Evolutionary conservation across 2,888 invertebrate species (phyloP).

Genomic region (Saturnia pavonia): DNA sequence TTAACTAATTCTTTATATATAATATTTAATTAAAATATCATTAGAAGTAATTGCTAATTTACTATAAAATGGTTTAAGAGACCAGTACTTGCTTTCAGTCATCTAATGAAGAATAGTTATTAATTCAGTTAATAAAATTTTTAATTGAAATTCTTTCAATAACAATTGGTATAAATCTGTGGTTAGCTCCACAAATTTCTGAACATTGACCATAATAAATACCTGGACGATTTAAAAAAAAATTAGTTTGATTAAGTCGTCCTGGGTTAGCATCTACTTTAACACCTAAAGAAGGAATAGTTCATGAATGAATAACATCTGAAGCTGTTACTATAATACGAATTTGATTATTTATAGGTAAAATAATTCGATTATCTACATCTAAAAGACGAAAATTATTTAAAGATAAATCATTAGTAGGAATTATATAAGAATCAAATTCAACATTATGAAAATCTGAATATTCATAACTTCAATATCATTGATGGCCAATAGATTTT

Average conservation of each 20-base stretch:
- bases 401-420: slow-evolving; percentile 50
- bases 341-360: slow-evolving; percentile 84
- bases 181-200: slow-evolving; percentile 91
- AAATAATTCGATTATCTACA: slow-evolving; percentile 83
- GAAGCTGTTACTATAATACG: slow-evolving; percentile 83
- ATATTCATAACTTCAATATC: slow-evolving; percentile 86
- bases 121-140: slow-evolving; percentile 82
- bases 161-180: slow-evolving; percentile 90
- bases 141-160: slow-evolving; percentile 81
- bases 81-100: slow-evolving; percentile 86
- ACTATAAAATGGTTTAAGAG: slow-evolving; percentile 86
- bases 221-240: slow-evolving; percentile 84
- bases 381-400: slow-evolving; percentile 82
- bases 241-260: slow-evolving; percentile 84
- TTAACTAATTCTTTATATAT: slow-evolving; percentile 79
- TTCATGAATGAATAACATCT: slow-evolving; percentile 86
- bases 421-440: slow-evolving; percentile 84
- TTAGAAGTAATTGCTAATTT: slow-evolving; percentile 84
- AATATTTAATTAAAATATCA: slow-evolving; percentile 47
- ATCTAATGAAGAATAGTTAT: slow-evolving; percentile 81
- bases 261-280: slow-evolving; percentile 86
- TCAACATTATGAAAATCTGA: slow-evolving; percentile 82
- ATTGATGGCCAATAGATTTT: slow-evolving; percentile 85
- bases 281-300: slow-evolving; percentile 82
- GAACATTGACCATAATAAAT: slow-evolving; percentile 89